These are phyloP conservation scores for Xenus cinereus DNA, from an alignment of 2,113 vertebrate genomes.

Conservation along the genomic window DNA sequence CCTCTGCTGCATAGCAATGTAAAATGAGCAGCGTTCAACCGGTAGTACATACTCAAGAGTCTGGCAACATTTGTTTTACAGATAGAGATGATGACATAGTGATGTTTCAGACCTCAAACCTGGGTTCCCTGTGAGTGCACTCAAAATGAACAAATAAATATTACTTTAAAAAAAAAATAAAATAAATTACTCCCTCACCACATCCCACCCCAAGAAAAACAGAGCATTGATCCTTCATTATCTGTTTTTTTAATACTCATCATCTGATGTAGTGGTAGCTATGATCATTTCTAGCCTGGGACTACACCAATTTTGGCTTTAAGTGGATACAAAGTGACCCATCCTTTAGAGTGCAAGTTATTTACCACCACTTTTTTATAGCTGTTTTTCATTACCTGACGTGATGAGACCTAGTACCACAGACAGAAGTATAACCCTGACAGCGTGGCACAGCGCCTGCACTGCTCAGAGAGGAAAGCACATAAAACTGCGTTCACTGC, in stretches of 20 bases:
- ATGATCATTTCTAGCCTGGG: not conserved
- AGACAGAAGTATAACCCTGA: not conserved
- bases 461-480: not conserved
- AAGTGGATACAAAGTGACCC: not conserved
- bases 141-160: not conserved
- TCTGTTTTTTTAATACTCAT: not conserved
- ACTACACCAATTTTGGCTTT: not conserved
- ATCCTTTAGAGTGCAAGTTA: not conserved
- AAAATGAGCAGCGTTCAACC: not conserved
- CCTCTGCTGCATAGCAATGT: not conserved
- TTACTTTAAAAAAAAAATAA: not conserved
- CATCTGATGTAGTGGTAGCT: not conserved
- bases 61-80: not conserved
- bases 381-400: not conserved
- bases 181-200: not conserved
- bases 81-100: not conserved
- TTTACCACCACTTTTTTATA: not conserved
- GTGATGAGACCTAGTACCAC: not conserved
- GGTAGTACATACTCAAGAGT: not conserved
- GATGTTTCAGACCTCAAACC: not conserved
- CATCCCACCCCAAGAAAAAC: not conserved
- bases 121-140: not conserved
- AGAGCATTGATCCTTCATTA: not conserved
- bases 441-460: not conserved
- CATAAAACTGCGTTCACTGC: not conserved